These are phyloP conservation scores for Condylura cristata DNA, from an alignment of 2,113 vertebrate genomes.

Conservation along the genomic window DNA sequence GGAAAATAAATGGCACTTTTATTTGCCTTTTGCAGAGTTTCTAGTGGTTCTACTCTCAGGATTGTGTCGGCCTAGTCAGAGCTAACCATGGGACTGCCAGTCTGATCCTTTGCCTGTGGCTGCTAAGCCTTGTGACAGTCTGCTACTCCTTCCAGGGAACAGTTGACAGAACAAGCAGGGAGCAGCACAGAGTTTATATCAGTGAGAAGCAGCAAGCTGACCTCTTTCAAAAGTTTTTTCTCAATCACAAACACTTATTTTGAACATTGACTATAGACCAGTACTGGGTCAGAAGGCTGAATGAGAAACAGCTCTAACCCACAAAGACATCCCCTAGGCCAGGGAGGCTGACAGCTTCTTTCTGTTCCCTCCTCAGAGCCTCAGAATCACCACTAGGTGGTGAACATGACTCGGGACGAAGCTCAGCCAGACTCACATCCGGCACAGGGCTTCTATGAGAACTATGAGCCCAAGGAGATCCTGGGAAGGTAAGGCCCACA, in stretches of 20 bases:
- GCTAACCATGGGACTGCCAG: not conserved
- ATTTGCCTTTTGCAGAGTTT: not conserved
- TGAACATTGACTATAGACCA: not conserved
- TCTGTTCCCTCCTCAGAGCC: not conserved
- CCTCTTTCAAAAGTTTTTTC: not conserved
- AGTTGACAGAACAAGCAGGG: not conserved
- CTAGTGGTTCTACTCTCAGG: not conserved
- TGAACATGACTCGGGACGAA: conserved; percentile 89
- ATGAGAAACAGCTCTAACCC: not conserved
- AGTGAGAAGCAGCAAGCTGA: not conserved
- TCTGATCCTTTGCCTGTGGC: not conserved
- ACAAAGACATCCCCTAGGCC: not conserved
- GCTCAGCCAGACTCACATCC: conserved; percentile 91
- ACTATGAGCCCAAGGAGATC: conserved; percentile 97
- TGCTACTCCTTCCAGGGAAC: not conserved
- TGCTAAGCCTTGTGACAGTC: not conserved
- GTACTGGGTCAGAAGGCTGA: not conserved
- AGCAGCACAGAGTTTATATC: not conserved
- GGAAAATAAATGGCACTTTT: not conserved
- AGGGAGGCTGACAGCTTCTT: not conserved
- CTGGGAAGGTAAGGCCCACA: conserved; percentile 87
- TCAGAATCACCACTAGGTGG: not conserved
- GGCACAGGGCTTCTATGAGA: conserved; percentile 95
- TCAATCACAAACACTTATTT: not conserved
- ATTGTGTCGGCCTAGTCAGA: not conserved